These are phyloP conservation scores for Ceyx erithaca DNA, from an alignment of 2,797 vertebrate species.

Conservation along the genomic window DNA sequence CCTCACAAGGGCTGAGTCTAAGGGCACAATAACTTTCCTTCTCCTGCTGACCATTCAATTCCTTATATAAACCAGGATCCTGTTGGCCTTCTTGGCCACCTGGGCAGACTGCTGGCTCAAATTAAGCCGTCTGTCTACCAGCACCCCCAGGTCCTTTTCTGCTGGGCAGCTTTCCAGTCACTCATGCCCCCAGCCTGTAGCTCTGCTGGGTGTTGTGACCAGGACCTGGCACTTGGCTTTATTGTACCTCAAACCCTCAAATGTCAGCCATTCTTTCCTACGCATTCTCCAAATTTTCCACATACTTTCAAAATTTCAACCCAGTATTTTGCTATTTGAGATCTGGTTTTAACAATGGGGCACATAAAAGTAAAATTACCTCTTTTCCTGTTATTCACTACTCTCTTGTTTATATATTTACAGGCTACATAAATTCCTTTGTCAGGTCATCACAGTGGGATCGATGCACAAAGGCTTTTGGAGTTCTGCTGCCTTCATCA, in stretches of 20 bases:
- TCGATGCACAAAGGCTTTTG: background rate
- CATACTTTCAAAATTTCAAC: background rate
- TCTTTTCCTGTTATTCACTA: slow-evolving; percentile 7
- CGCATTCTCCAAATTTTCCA: background rate
- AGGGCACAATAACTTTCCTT: too few relatives aligned
- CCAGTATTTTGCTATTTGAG: background rate
- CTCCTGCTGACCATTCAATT: too few relatives aligned
- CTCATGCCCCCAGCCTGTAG: too few relatives aligned
- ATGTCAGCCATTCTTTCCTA: background rate
- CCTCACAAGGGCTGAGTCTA: too few relatives aligned
- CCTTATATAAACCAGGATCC: too few relatives aligned
- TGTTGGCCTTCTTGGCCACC: too few relatives aligned
- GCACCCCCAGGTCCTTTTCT: too few relatives aligned
- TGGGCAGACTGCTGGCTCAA: too few relatives aligned
- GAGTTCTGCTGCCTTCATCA: background rate
- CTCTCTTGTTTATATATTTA: background rate
- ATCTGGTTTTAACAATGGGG: background rate
- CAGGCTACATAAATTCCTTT: slow-evolving; percentile 7
- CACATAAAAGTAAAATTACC: background rate
- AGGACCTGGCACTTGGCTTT: too few relatives aligned
- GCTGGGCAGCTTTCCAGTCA: too few relatives aligned
- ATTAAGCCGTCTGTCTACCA: too few relatives aligned
- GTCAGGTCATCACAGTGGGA: background rate
- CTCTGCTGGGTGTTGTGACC: too few relatives aligned
- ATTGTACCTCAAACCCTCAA: background rate